Evolutionary conservation across 2,888 invertebrate genomes (phyloP).

Genomic region (Tipula unca): DNA sequence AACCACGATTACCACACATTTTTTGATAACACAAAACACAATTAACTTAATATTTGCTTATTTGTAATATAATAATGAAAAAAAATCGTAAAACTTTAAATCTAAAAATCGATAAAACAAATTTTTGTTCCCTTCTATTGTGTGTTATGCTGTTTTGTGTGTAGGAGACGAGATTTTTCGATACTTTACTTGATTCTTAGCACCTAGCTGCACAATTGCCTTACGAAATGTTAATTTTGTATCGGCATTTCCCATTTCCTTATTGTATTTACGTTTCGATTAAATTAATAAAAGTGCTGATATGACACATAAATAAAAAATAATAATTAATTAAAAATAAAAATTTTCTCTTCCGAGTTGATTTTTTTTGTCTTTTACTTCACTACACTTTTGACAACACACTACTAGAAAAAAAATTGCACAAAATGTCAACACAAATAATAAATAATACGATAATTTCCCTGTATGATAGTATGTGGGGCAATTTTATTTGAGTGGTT

Average conservation of each 20-base stretch:
- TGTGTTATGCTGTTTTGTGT: neutral
- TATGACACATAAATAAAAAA: neutral
- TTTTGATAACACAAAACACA: neutral
- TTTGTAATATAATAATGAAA: neutral
- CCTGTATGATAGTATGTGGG: neutral
- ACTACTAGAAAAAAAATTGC: neutral
- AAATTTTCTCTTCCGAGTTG: neutral
- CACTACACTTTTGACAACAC: neutral
- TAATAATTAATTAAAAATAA: neutral
- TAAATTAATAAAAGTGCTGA: neutral
- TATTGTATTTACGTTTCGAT: neutral
- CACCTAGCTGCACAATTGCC: constrained; percentile 94
- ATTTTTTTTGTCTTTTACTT: neutral
- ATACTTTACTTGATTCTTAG: constrained; percentile 79
- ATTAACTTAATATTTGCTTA: neutral
- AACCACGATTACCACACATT: neutral
- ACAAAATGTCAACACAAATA: neutral
- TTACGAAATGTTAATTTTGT: constrained; percentile 97
- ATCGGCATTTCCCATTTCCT: constrained; percentile 91
- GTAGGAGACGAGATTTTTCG: neutral
- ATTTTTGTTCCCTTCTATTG: neutral
- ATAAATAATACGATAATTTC: neutral
- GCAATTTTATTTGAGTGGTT: neutral
- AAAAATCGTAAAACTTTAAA: neutral
- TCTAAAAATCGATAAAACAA: constrained; percentile 14